These are phyloP conservation scores for Aricia artaxerxes DNA, from an alignment of 2,888 invertebrate species.

Conservation along the genomic window DNA sequence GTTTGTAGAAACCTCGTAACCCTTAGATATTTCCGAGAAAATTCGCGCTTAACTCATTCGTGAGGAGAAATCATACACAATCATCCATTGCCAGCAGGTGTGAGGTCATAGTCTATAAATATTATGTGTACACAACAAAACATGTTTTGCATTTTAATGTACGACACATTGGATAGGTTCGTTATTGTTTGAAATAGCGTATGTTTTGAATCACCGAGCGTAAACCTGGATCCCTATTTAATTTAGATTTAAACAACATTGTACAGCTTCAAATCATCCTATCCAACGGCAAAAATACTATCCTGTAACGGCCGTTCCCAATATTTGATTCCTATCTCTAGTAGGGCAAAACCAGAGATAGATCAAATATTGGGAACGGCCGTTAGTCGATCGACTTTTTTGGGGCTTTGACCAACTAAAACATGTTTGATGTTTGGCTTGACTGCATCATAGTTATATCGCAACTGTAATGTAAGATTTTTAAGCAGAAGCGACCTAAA, in stretches of 20 bases:
- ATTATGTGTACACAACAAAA: slow-evolving; percentile 40
- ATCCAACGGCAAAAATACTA: too few relatives aligned
- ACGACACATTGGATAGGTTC: slow-evolving; percentile 29
- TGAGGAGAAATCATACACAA: slow-evolving; percentile 15
- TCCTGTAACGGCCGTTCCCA: too few relatives aligned
- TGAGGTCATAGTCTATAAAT: slow-evolving; percentile 42
- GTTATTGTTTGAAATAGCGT: slow-evolving; percentile 17
- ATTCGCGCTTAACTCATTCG: slow-evolving; percentile 1
- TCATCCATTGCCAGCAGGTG: slow-evolving; percentile 31
- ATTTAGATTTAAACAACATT: not conserved
- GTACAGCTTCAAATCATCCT: not conserved
- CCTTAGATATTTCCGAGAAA: not conserved
- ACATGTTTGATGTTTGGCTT: too few relatives aligned
- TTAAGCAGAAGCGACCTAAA: too few relatives aligned
- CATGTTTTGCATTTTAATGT: slow-evolving; percentile 45
- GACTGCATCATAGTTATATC: too few relatives aligned
- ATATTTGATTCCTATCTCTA: too few relatives aligned
- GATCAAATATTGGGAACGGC: too few relatives aligned
- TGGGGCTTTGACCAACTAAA: too few relatives aligned
- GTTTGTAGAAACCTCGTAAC: not conserved
- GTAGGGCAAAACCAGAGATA: too few relatives aligned
- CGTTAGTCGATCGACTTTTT: too few relatives aligned
- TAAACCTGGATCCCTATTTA: not conserved
- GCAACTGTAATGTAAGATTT: too few relatives aligned
- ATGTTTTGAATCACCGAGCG: not conserved